Evolutionary conservation across 1,140 invertebrate species (phyloP).

Genomic region (Trachymyrmex cornetzi): DNA sequence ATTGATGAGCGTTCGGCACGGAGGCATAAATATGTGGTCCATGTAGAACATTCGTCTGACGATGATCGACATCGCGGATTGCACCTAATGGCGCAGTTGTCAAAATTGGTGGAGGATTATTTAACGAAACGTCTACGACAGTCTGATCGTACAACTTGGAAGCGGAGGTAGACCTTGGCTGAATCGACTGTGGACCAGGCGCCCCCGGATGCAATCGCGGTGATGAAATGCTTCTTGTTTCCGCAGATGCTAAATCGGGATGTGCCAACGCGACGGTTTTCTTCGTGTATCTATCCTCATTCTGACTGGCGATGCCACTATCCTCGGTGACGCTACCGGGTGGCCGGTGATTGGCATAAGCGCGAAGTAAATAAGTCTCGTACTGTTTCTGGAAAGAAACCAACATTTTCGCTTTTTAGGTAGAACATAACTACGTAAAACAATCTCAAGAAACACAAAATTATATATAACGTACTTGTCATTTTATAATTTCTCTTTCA

Average conservation of each 20-base stretch:
- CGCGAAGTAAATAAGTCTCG: slow-evolving; percentile 79
- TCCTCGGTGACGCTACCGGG: slow-evolving; percentile 73
- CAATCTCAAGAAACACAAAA: too few species aligned
- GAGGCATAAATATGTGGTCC: neutral
- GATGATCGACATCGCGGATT: slow-evolving; percentile 16
- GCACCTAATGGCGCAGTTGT: neutral
- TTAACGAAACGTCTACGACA: neutral
- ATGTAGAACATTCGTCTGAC: neutral
- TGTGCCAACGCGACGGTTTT: neutral
- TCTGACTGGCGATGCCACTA: slow-evolving; percentile 79
- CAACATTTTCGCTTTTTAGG: slow-evolving; percentile 4
- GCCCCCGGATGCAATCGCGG: neutral
- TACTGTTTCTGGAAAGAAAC: slow-evolving; percentile 83
- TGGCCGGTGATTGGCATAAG: slow-evolving; percentile 67
- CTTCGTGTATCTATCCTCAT: slow-evolving; percentile 63
- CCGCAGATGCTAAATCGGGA: neutral
- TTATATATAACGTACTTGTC: too few species aligned
- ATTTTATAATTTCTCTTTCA: too few species aligned
- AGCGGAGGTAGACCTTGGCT: neutral
- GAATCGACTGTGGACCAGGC: slow-evolving; percentile 1
- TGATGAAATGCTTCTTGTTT: slow-evolving; percentile 20
- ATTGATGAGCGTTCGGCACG: neutral
- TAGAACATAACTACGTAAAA: neutral
- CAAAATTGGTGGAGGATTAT: slow-evolving; percentile 11
- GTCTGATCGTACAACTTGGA: slow-evolving; percentile 13